Evolutionary conservation across 2,113 vertebrate species (phyloP).

Genomic region (Formicarius rufipectus): DNA sequence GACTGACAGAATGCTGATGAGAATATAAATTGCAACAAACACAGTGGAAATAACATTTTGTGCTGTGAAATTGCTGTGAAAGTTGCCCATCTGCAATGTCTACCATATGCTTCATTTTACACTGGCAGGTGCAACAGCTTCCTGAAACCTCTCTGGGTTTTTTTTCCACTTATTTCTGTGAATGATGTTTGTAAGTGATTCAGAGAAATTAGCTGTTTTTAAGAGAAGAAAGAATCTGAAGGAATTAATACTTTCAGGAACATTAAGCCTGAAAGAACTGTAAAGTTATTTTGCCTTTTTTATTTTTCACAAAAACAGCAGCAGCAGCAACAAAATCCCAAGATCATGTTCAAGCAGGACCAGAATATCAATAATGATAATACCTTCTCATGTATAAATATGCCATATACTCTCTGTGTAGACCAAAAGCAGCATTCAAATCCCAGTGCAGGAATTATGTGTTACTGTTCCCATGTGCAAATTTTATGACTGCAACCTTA

Average conservation of each 20-base stretch:
- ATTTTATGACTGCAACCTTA: neutral
- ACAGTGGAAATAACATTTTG: neutral
- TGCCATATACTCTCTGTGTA: neutral
- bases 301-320: neutral
- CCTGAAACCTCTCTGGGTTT: neutral
- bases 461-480: neutral
- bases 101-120: neutral
- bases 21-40: neutral
- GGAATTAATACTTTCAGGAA: neutral
- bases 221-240: neutral
- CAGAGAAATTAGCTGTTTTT: neutral
- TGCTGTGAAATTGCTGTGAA: neutral
- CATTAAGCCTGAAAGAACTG: neutral
- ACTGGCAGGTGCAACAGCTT: neutral
- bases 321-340: neutral
- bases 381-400: neutral
- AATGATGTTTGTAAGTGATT: neutral
- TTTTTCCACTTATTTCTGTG: neutral
- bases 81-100: neutral
- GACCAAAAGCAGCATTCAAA: neutral
- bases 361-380: neutral
- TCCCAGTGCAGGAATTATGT: neutral
- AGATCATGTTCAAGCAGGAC: neutral
- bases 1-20: neutral
- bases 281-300: neutral